Evolutionary conservation across 2,113 vertebrate species (phyloP).

Genomic region (Petrocephalus zakoni): DNA sequence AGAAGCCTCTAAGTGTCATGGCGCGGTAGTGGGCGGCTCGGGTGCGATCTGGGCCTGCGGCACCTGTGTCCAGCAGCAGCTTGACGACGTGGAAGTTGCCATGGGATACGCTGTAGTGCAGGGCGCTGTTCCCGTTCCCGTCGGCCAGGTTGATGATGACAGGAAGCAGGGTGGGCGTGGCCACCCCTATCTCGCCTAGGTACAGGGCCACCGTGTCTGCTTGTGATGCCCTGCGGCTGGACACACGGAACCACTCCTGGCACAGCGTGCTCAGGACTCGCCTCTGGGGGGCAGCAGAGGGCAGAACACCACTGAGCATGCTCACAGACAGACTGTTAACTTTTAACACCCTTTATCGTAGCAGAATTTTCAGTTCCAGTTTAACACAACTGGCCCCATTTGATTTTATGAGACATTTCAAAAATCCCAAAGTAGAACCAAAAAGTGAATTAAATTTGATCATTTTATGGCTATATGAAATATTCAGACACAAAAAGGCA

Average conservation of each 20-base stretch:
- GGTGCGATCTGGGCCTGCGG: background rate
- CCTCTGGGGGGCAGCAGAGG: slow-evolving; percentile 53
- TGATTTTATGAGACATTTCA: background rate
- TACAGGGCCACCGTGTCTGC: slow-evolving; percentile 60
- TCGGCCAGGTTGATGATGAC: slow-evolving; percentile 82
- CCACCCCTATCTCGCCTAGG: slow-evolving; percentile 56
- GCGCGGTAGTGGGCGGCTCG: background rate
- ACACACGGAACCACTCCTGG: slow-evolving; percentile 82
- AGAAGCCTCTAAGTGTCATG: background rate
- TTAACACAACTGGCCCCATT: background rate
- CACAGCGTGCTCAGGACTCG: slow-evolving; percentile 66
- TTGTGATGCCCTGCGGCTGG: slow-evolving; percentile 73
- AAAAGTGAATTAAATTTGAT: background rate
- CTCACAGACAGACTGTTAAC: background rate
- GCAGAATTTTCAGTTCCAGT: background rate
- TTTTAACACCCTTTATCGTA: background rate
- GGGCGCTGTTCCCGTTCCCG: slow-evolving; percentile 83
- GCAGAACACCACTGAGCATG: background rate
- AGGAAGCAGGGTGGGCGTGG: slow-evolving; percentile 62
- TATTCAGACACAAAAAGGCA: background rate
- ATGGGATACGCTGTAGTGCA: slow-evolving; percentile 92
- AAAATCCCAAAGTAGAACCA: background rate
- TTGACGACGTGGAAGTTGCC: slow-evolving; percentile 79
- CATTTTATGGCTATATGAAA: background rate
- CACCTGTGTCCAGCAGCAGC: slow-evolving; percentile 85